These are phyloP conservation scores for Lepidonotus clava DNA, from an alignment of 2,888 invertebrate genomes.

Conservation along the genomic window DNA sequence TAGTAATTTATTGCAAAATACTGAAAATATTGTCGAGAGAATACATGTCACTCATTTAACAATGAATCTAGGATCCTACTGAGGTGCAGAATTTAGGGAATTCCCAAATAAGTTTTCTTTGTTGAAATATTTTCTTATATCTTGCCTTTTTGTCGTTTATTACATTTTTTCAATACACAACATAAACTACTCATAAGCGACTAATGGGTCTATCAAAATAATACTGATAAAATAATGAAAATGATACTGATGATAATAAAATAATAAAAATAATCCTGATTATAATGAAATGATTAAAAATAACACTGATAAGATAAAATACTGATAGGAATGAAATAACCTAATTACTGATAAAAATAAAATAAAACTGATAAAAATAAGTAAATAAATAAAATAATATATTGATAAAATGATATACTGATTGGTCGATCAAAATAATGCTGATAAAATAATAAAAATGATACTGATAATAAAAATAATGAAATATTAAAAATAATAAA, in stretches of 20 bases:
- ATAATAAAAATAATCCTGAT: background rate
- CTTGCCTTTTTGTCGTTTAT: too few species aligned
- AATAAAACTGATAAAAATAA: background rate
- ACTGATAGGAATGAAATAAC: background rate
- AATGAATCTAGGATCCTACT: too few species aligned
- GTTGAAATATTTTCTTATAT: too few species aligned
- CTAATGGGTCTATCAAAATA: background rate
- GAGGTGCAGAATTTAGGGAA: too few species aligned
- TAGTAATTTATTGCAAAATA: too few species aligned
- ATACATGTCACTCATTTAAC: too few species aligned
- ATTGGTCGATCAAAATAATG: background rate
- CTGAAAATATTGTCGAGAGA: too few species aligned
- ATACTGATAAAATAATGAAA: background rate
- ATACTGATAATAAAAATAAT: background rate
- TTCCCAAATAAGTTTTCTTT: too few species aligned
- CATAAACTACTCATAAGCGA: background rate
- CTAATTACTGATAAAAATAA: background rate
- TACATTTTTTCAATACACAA: too few species aligned
- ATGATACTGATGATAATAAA: background rate
- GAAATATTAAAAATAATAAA: background rate
- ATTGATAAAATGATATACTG: too few species aligned
- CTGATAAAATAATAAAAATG: background rate
- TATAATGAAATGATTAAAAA: background rate
- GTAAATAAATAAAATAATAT: background rate
- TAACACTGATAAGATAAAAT: background rate